These are phyloP conservation scores for Discoglossus pictus DNA, from an alignment of 2,797 vertebrate genomes.

Conservation along the genomic window DNA sequence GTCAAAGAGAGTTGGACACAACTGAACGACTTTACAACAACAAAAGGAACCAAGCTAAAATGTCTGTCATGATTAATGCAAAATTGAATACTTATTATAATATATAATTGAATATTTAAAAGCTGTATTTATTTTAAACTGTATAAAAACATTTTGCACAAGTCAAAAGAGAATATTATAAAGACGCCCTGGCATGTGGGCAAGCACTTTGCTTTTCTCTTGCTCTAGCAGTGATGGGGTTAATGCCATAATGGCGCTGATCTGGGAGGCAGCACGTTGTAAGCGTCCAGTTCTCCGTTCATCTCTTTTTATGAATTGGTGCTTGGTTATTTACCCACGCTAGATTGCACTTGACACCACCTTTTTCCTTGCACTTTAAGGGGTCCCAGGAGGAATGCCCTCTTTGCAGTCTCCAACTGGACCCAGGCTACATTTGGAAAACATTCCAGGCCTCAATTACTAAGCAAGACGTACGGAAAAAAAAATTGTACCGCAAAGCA, in stretches of 20 bases:
- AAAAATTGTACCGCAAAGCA: constrained; percentile 80
- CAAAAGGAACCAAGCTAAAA: too few species aligned
- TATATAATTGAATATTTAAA: too few species aligned
- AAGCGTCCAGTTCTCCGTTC: constrained; percentile 74
- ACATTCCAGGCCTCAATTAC: constrained; percentile 85
- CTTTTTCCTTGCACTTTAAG: constrained; percentile 81
- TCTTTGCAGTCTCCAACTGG: constrained; percentile 75
- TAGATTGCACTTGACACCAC: constrained; percentile 78
- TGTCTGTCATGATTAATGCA: too few species aligned
- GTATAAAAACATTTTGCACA: too few species aligned
- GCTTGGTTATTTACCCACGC: constrained; percentile 69
- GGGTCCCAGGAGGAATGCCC: constrained; percentile 73
- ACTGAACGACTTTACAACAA: too few species aligned
- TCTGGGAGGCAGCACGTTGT: constrained; percentile 60
- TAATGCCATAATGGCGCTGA: constrained; percentile 44
- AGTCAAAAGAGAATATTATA: too few species aligned
- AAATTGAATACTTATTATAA: too few species aligned
- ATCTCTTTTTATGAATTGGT: constrained; percentile 81
- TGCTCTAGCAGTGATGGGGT: constrained; percentile 1
- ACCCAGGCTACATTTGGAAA: constrained; percentile 82
- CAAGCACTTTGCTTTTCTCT: background rate
- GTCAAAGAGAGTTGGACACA: too few species aligned
- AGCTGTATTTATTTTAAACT: too few species aligned
- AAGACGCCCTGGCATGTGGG: too few species aligned
- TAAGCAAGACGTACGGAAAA: constrained; percentile 80